Conservation (phyloP, 1,140 invertebrate genomes). For the Trypoxylus dichotomus region DNA sequence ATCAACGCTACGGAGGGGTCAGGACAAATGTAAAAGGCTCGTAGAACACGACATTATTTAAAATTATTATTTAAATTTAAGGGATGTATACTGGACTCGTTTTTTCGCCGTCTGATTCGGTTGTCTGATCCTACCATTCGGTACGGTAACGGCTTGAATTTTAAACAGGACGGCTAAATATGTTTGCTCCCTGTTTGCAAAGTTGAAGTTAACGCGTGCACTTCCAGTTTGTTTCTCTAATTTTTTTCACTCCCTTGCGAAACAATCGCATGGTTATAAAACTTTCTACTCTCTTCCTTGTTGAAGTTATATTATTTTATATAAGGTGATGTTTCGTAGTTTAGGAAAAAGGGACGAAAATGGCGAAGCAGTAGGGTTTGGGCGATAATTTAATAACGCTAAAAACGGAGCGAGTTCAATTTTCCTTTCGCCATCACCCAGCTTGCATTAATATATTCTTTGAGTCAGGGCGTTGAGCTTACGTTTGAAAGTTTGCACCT, state of each 20-base stretch:
- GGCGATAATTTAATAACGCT: constrained; percentile 1
- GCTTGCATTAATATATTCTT: constrained; percentile 11
- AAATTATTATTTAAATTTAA: not conserved
- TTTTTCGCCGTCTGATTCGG: not conserved
- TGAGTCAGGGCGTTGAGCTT: not conserved
- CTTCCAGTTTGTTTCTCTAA: too few relatives aligned
- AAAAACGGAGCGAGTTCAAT: constrained; percentile 15
- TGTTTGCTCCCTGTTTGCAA: not conserved
- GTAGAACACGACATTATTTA: not conserved
- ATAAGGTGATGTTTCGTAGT: not conserved
- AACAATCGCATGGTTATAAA: too few relatives aligned
- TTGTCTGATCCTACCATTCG: not conserved
- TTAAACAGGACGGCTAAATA: not conserved
- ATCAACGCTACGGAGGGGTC: not conserved
- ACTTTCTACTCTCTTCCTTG: too few relatives aligned
- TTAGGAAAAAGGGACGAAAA: not conserved
- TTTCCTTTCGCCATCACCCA: constrained; percentile 3
- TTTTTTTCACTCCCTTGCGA: too few relatives aligned
- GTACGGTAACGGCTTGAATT: not conserved
- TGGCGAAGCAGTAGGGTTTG: not conserved
- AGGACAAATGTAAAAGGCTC: not conserved
- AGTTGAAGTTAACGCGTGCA: too few relatives aligned
- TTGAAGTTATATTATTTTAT: too few relatives aligned
- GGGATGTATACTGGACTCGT: not conserved
- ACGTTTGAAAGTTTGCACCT: not conserved